Percentiles rank a stretch among this genome's conserved stretches.
Evolutionary conservation across 2,888 invertebrate species (phyloP).

Genomic region (Miltochrista miniata): DNA sequence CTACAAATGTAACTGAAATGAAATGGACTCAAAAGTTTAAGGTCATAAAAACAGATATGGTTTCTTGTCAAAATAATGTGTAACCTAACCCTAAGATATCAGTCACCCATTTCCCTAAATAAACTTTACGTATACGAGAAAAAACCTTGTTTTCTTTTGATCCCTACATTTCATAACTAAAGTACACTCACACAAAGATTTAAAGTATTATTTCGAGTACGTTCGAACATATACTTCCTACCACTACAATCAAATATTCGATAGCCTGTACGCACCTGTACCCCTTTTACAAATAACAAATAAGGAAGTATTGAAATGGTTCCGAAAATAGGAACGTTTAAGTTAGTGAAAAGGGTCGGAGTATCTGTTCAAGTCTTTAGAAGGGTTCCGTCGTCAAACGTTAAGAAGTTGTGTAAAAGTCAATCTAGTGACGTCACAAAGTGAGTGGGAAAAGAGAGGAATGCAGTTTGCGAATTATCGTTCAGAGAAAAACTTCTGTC

Average conservation of each 20-base stretch:
- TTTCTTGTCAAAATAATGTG: no score
- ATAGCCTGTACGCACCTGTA: slow-evolving; percentile 47
- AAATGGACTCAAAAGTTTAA: no score
- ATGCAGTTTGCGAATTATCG: slow-evolving; percentile 3
- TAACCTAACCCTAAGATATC: neutral
- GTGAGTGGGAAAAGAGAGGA: neutral
- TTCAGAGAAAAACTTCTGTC: slow-evolving; percentile 1
- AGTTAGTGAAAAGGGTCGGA: slow-evolving; percentile 16
- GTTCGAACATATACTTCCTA: slow-evolving; percentile 4
- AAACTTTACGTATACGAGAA: neutral
- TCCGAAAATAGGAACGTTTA: slow-evolving; percentile 22
- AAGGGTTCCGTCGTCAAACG: slow-evolving; percentile 22
- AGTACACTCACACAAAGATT: slow-evolving; percentile 10
- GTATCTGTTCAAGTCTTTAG: slow-evolving; percentile 28
- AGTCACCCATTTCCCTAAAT: neutral
- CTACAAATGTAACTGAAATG: no score
- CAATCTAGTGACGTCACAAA: slow-evolving; percentile 15
- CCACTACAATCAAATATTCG: slow-evolving; percentile 39
- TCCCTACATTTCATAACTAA: neutral
- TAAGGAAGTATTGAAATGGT: slow-evolving; percentile 30
- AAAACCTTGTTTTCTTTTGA: neutral
- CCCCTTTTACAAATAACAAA: slow-evolving; percentile 33
- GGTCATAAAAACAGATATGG: no score
- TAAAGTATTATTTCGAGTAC: slow-evolving; percentile 44
- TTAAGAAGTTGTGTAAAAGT: slow-evolving; percentile 22